Evolutionary conservation across 1,140 invertebrate species (phyloP), one percentile per base, ranked within the genome.

Genomic region (Thaumetopoea pityocampa): DNA sequence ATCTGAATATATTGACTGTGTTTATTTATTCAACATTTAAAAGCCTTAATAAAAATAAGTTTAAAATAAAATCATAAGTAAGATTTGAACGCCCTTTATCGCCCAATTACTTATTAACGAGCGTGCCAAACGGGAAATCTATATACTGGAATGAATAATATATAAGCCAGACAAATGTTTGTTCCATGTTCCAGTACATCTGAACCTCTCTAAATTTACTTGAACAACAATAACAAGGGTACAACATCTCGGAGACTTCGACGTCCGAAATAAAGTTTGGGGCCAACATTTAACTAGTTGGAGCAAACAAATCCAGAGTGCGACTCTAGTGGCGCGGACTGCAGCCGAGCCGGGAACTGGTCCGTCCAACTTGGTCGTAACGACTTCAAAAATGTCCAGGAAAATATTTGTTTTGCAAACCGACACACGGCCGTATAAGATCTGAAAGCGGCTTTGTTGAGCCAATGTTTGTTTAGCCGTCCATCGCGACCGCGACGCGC

Each of bases 201-300:
- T 41, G 36, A 41, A 29, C 34, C 37, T 44, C 49, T 48, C 41
- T 28, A 46, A 48, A 52, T 56, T 53, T 44, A 69, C 63, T 68
- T 51, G 41, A 57, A 71, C 57, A 67, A 68, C 64, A 71, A 73
- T 70, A 74, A 73, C 62, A 63, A 65, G 59, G 60, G 54, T 63
- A 58, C 50, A 61, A 69, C 61, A 62, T 69, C 63, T 62, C 57
- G 54, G 60, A 58, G 60, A 74, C 47, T 67, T 66, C 40, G 53
- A 55, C 57, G 54, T 65, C 65, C 59, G 55, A 77, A 73, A 72
- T 70, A 77, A 77, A 77, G 67, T 77, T 73, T 52, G 41, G n/a
- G 47, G 46, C 63, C 43, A 81, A 81, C 72, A 79, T 81, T 81
- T 77, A 81, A 79, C 77, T 77, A 81, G 73, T 76, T 66, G 58